A percentile compares a stretch with the other conserved stretches of the same genome.
These are phyloP conservation scores for Falco peregrinus DNA, from an alignment of 2,797 vertebrate species.

Conservation along the genomic window DNA sequence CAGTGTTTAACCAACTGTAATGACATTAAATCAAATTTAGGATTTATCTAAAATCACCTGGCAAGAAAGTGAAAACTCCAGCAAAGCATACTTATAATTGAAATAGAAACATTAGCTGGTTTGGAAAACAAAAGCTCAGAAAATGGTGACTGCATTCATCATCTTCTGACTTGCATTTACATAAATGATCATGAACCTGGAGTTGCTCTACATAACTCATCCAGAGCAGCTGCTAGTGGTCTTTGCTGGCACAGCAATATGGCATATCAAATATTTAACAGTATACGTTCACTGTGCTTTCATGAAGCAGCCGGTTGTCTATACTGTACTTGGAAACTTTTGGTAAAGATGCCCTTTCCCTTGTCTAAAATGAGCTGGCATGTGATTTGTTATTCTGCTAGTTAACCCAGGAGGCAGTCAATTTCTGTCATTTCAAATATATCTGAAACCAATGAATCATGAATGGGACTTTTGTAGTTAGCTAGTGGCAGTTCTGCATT, in stretches of 20 bases:
- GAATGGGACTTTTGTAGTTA: background rate
- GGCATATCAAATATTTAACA: background rate
- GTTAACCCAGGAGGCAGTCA: constrained; percentile 37
- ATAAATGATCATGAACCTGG: background rate
- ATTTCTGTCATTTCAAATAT: constrained; percentile 42
- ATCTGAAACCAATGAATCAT: background rate
- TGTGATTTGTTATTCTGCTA: background rate
- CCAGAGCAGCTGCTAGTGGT: background rate
- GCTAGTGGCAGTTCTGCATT: background rate
- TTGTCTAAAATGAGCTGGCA: background rate
- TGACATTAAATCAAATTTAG: background rate
- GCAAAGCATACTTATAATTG: background rate
- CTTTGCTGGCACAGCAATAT: background rate
- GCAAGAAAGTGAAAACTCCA: background rate
- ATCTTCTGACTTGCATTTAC: background rate
- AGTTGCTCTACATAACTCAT: background rate
- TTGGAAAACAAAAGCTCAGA: background rate
- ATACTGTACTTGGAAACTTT: background rate
- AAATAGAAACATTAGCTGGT: background rate
- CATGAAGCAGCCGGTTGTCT: background rate
- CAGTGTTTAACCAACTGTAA: background rate
- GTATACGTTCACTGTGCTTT: background rate
- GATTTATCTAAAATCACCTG: background rate
- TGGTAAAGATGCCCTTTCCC: constrained; percentile 3
- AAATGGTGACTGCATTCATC: background rate